Base-by-base conservation (phyloP, 2,888 invertebrate genomes). In the Alloscopus bannaensis region DNA sequence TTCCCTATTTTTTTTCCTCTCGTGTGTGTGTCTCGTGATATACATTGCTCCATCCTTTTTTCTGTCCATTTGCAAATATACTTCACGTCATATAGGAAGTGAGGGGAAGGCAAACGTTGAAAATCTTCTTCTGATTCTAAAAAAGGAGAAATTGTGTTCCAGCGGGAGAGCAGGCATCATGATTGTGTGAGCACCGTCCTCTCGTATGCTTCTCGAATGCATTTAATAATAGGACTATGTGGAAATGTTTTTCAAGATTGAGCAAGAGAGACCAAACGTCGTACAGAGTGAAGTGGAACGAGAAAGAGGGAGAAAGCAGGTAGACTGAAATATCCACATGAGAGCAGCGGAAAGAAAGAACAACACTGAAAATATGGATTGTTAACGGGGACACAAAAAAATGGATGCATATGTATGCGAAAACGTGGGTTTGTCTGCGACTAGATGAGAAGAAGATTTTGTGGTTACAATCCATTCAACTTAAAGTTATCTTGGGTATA, bases 381-480 rank as follows among this genome's bases (percentile, higher is more conserved):
- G n/a, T n/a, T n/a, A n/a, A n/a, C n/a, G n/a, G n/a, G n/a, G n/a
- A n/a, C n/a, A n/a, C n/a, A n/a, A n/a, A n/a, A n/a, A n/a, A n/a
- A n/a, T n/a, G n/a, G n/a, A n/a, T n/a, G n/a, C n/a, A n/a, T n/a
- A n/a, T n/a, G n/a, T n/a, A n/a, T n/a, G n/a, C n/a, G n/a, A n/a
- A n/a, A n/a, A n/a, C n/a, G n/a, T n/a, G n/a, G n/a, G n/a, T n/a
- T n/a, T n/a, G n/a, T n/a, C n/a, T n/a, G n/a, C n/a, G n/a, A n/a
- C n/a, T n/a, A n/a, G n/a, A 28, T 18, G n/a, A 59, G 42, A 42
- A 42, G 59, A 31, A 59, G 31, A 59, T 59, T 59, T 59, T 59
- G 59, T 59, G 59, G 59, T 59, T 59, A n/a, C 59, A 59, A 31
- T 29, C 59, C 59, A 59, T 59, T 59, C 59, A 59, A n/a, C 16